These are phyloP conservation scores for Papilio aristodemus DNA, from an alignment of 1,140 invertebrate species.

Conservation along the genomic window DNA sequence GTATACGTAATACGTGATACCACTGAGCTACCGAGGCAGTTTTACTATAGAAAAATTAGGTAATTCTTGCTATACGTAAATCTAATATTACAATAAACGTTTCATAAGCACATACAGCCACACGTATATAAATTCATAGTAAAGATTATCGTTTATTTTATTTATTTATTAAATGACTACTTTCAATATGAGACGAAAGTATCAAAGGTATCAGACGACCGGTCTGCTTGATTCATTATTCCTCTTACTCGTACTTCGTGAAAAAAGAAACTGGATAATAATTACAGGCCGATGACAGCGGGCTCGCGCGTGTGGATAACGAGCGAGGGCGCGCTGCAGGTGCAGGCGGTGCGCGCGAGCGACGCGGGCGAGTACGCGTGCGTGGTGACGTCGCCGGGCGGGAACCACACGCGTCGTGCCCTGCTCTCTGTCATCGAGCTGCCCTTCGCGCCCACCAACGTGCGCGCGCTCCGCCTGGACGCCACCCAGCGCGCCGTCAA, in stretches of 20 bases:
- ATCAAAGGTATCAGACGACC: too few relatives aligned
- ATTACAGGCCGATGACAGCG: slow-evolving; percentile 82
- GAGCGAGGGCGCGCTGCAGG: slow-evolving; percentile 89
- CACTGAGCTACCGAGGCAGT: too few relatives aligned
- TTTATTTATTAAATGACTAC: too few relatives aligned
- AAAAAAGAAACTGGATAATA: too few relatives aligned
- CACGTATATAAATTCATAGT: background rate
- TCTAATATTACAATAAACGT: background rate
- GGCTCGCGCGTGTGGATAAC: slow-evolving; percentile 87
- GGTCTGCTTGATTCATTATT: too few relatives aligned
- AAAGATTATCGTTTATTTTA: background rate
- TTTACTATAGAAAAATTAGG: too few relatives aligned
- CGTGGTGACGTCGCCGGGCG: slow-evolving; percentile 91
- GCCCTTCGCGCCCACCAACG: slow-evolving; percentile 94
- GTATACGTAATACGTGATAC: too few relatives aligned
- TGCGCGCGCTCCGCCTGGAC: slow-evolving; percentile 86
- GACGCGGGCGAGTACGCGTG: slow-evolving; percentile 92
- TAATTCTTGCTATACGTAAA: too few relatives aligned
- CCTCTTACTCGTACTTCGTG: too few relatives aligned
- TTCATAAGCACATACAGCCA: background rate
- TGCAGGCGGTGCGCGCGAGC: slow-evolving; percentile 88
- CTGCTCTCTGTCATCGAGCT: slow-evolving; percentile 94
- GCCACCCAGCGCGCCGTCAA: slow-evolving; percentile 87
- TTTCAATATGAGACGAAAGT: too few relatives aligned
- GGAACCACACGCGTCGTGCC: slow-evolving; percentile 94